phyloP scores from a whole-genome alignment of 2,113 vertebrate genomes.

The Cyanoramphus novaezelandiae region DNA sequence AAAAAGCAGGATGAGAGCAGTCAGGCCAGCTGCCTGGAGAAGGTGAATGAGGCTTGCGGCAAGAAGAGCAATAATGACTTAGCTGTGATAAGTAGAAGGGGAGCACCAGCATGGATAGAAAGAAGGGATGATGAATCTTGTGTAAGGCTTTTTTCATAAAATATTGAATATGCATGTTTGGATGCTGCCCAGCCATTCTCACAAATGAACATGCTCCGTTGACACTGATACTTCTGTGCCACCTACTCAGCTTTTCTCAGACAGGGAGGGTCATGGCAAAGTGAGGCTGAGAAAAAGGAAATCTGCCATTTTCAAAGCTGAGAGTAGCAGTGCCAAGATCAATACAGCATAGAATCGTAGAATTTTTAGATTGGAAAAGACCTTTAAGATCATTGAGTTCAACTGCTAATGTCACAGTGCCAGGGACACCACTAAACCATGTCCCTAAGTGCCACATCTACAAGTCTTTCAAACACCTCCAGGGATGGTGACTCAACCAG shows the following conservation, averaged over 20 bases:
- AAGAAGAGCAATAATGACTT: background rate
- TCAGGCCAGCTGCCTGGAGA: background rate
- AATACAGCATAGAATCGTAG: background rate
- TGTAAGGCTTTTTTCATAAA: background rate
- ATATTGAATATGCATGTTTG: background rate
- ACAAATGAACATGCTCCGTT: background rate
- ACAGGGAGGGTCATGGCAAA: background rate
- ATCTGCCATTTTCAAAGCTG: background rate
- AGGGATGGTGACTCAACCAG: background rate
- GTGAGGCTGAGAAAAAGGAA: background rate
- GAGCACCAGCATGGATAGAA: background rate
- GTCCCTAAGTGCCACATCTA: background rate
- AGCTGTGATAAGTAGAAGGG: background rate
- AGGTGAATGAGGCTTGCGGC: background rate
- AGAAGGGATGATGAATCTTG: background rate
- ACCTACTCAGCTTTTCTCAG: constrained; percentile 9
- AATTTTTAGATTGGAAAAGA: background rate
- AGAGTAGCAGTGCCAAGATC: background rate
- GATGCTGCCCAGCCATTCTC: background rate
- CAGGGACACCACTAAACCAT: background rate
- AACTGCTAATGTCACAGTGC: background rate
- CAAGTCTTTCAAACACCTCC: background rate
- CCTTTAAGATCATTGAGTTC: background rate
- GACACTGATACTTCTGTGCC: background rate
- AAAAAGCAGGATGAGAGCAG: background rate